These are phyloP conservation scores for Eulemur macaco DNA, from an alignment of 2,113 vertebrate genomes.

Conservation along the genomic window DNA sequence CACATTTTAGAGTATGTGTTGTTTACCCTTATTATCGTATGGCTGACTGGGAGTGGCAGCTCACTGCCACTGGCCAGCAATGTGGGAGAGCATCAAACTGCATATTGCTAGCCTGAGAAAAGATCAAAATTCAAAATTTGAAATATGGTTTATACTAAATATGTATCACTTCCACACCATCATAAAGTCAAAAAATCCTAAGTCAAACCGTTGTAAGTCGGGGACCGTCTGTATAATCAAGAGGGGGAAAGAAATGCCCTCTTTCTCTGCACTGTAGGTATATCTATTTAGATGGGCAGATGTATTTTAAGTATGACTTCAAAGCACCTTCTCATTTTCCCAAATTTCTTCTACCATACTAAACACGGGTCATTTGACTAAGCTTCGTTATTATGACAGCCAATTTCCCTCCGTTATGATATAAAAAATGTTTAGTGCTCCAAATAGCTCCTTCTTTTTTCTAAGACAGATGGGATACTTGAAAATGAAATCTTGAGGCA, in stretches of 20 bases:
- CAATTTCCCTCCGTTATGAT: neutral
- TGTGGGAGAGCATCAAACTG: neutral
- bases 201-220: neutral
- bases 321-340: constrained; percentile 45
- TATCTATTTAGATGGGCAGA: neutral
- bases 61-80: neutral
- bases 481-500: constrained; percentile 62
- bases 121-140: neutral
- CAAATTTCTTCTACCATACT: constrained; percentile 33
- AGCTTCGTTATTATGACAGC: constrained; percentile 44
- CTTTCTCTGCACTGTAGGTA: neutral
- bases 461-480: constrained; percentile 57
- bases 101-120: neutral
- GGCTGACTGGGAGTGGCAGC: neutral
- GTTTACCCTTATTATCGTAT: neutral
- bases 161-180: neutral
- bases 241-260: neutral
- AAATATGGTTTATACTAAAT: neutral
- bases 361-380: constrained; percentile 29
- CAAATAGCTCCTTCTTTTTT: constrained; percentile 41
- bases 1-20: neutral
- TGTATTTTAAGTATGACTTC: constrained; percentile 47
- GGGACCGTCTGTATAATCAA: neutral
- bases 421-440: constrained; percentile 38
- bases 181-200: neutral